A percentile compares a stretch with the other conserved stretches of the same genome.
These are phyloP conservation scores for Apeira syringaria DNA, from an alignment of 2,888 invertebrate genomes.

Conservation along the genomic window DNA sequence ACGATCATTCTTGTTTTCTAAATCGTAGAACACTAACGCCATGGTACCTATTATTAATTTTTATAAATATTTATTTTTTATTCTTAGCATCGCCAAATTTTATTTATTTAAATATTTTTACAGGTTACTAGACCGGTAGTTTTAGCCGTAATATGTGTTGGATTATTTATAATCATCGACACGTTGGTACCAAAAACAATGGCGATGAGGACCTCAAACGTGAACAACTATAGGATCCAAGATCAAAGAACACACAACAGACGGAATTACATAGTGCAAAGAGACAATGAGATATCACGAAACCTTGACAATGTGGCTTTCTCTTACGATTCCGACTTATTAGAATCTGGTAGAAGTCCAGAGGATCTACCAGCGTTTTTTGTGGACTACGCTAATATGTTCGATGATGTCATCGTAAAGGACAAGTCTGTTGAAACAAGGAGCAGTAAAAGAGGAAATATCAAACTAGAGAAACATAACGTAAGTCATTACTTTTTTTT, in stretches of 20 bases:
- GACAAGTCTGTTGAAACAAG: conserved; percentile 73
- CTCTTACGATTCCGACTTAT: conserved; percentile 43
- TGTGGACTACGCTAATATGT: conserved; percentile 71
- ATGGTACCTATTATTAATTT: conserved; percentile 54
- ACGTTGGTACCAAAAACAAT: conserved; percentile 48
- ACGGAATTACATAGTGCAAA: conserved; percentile 60
- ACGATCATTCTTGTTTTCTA: conserved; percentile 35
- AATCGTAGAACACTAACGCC: conserved; percentile 32
- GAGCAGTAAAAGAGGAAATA: conserved; percentile 67
- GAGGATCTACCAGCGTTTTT: conserved; percentile 64
- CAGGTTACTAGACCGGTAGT: conserved; percentile 50
- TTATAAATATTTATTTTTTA: neutral
- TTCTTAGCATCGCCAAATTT: neutral
- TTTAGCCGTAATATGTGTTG: conserved; percentile 47
- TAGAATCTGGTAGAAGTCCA: conserved; percentile 45
- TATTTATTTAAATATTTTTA: conserved; percentile 32
- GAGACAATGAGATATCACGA: conserved; percentile 48
- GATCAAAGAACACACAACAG: conserved; percentile 58
- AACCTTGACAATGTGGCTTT: conserved; percentile 45
- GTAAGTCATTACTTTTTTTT: conserved; percentile 6
- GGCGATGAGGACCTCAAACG: conserved; percentile 49
- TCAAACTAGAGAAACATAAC: conserved; percentile 50
- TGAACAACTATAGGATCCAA: conserved; percentile 56
- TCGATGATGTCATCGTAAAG: conserved; percentile 66
- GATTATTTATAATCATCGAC: conserved; percentile 51